Evolutionary conservation across 2,113 vertebrate species (phyloP).

Genomic region (Gila orcuttii): DNA sequence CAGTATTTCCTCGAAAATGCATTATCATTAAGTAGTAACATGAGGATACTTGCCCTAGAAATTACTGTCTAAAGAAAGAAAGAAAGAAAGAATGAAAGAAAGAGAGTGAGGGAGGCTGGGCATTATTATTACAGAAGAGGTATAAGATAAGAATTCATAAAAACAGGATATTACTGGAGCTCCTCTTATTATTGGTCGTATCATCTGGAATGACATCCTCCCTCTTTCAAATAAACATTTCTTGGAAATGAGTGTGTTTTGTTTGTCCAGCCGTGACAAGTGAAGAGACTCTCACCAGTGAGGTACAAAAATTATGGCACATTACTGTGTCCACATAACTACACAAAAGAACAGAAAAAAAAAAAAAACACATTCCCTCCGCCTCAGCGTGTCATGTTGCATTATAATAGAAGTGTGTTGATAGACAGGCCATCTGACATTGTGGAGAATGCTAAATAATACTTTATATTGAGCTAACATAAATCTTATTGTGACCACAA

Average conservation of each 20-base stretch:
- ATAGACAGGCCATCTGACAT: slow-evolving; percentile 9
- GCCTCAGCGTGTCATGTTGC: not conserved
- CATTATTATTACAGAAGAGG: not conserved
- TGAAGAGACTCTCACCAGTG: slow-evolving; percentile 6
- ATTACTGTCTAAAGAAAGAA: not conserved
- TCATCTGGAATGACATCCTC: slow-evolving; percentile 33
- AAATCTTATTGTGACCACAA: not conserved
- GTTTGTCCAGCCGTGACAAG: slow-evolving; percentile 44
- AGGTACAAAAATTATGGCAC: slow-evolving; percentile 28
- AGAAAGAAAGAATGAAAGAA: not conserved
- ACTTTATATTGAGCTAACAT: not conserved
- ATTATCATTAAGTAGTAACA: not conserved
- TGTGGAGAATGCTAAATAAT: not conserved
- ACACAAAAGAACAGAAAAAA: slow-evolving; percentile 3
- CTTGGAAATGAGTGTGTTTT: slow-evolving; percentile 44
- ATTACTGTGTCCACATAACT: not conserved
- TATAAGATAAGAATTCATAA: slow-evolving; percentile 39
- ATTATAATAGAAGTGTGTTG: not conserved
- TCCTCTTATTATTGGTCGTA: slow-evolving; percentile 42
- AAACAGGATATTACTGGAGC: slow-evolving; percentile 52
- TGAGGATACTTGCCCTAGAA: not conserved
- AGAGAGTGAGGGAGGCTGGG: not conserved
- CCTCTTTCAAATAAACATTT: slow-evolving; percentile 35
- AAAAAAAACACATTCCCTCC: not conserved
- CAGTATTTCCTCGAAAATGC: not conserved